phyloP scores from a whole-genome alignment of 2,797 vertebrate genomes.

The Gymnocypris eckloni region DNA sequence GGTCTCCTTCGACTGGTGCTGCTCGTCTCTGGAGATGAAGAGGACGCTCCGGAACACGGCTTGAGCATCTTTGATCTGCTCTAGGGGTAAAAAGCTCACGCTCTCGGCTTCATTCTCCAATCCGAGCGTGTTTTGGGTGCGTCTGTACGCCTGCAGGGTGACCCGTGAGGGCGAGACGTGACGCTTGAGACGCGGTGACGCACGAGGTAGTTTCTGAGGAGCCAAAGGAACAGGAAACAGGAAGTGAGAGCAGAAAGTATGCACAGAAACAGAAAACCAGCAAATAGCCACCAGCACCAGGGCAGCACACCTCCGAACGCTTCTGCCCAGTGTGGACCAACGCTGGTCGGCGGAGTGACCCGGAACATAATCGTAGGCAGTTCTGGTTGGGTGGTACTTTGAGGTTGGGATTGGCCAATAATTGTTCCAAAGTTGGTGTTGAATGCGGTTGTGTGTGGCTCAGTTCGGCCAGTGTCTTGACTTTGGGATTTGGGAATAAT shows the following conservation, averaged over 20 bases:
- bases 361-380: background rate
- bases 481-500: background rate
- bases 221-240: conserved; percentile 39
- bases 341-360: background rate
- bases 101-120: background rate
- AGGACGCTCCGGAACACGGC: conserved; percentile 64
- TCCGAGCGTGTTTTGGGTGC: conserved; percentile 11
- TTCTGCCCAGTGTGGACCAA: background rate
- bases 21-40: conserved; percentile 64
- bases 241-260: background rate
- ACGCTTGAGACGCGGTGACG: conserved; percentile 59
- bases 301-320: background rate
- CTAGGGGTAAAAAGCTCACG: conserved; percentile 14
- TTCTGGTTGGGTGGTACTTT: background rate
- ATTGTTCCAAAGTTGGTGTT: background rate
- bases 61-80: conserved; percentile 51
- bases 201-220: conserved; percentile 65
- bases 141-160: conserved; percentile 20
- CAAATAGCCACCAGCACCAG: conserved; percentile 75
- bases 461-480: background rate
- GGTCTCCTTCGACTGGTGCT: conserved; percentile 59
- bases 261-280: conserved; percentile 60
- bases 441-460: no score
- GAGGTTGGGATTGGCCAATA: background rate
- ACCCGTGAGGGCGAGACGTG: background rate